Percentiles rank a stretch among this genome's conserved stretches.
Evolutionary conservation across 2,113 vertebrate species (phyloP).

Genomic region (Eptesicus fuscus): DNA sequence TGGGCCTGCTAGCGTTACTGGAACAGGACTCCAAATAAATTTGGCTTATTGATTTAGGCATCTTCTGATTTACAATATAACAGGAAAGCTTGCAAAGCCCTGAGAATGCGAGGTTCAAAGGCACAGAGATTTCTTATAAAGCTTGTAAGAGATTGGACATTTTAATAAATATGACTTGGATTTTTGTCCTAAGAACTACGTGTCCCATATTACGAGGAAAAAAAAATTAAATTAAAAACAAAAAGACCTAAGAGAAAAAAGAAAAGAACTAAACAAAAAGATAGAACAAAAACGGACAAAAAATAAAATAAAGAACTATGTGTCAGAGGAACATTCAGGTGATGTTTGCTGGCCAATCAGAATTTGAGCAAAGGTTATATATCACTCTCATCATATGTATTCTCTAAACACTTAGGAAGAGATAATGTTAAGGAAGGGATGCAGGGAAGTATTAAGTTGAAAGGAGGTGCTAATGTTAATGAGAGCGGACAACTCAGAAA

Average conservation of each 20-base stretch:
- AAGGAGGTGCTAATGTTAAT: background rate
- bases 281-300: background rate
- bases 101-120: rapidly evolving
- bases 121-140: background rate
- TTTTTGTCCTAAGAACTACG: background rate
- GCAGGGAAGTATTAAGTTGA: background rate
- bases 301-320: background rate
- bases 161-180: background rate
- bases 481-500: background rate
- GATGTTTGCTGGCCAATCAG: background rate
- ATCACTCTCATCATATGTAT: background rate
- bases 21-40: too few relatives aligned
- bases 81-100: background rate
- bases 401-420: background rate
- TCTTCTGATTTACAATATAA: too few relatives aligned
- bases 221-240: background rate
- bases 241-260: background rate
- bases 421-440: background rate
- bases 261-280: background rate
- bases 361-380: background rate
- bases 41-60: too few relatives aligned
- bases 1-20: too few relatives aligned
- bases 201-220: background rate
- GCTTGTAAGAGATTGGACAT: background rate
- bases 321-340: background rate